These are phyloP conservation scores for Pseudoatta argentina DNA, from an alignment of 1,140 invertebrate genomes.

Conservation along the genomic window DNA sequence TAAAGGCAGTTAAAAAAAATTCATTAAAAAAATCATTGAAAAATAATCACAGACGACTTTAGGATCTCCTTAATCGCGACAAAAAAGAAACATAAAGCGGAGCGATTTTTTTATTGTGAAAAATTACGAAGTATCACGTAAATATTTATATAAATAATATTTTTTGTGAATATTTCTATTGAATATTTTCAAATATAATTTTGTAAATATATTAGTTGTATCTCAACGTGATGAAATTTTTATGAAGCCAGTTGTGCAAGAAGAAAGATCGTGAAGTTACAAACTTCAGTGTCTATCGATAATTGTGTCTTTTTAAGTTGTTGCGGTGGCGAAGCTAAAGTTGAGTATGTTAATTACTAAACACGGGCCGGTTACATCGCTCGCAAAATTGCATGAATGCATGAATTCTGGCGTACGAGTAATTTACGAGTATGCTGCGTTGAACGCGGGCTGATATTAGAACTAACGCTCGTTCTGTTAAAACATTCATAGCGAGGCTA, in stretches of 20 bases:
- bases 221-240: background rate
- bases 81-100: no score
- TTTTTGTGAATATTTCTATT: background rate
- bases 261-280: slow-evolving; percentile 39
- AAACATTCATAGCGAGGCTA: slow-evolving; percentile 66
- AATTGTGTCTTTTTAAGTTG: slow-evolving; percentile 60
- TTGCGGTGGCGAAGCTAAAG: slow-evolving; percentile 8
- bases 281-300: slow-evolving; percentile 12
- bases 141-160: background rate
- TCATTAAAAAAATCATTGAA: no score
- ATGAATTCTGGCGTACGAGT: slow-evolving; percentile 49
- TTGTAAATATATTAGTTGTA: background rate
- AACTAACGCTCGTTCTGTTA: slow-evolving; percentile 63
- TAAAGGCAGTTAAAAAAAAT: no score
- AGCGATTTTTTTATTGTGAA: no score
- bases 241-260: background rate
- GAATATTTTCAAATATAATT: background rate
- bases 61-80: no score
- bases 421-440: slow-evolving; percentile 57
- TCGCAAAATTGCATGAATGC: slow-evolving; percentile 61
- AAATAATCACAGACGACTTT: no score
- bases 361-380: slow-evolving; percentile 56
- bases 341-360: slow-evolving; percentile 59
- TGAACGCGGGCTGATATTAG: slow-evolving; percentile 55
- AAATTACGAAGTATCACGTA: no score